Evolutionary conservation across 30 jellyfish, hydroid and myxozoan genomes (phyloP).

Genomic region (Hydractinia symbiolongicarpus): DNA sequence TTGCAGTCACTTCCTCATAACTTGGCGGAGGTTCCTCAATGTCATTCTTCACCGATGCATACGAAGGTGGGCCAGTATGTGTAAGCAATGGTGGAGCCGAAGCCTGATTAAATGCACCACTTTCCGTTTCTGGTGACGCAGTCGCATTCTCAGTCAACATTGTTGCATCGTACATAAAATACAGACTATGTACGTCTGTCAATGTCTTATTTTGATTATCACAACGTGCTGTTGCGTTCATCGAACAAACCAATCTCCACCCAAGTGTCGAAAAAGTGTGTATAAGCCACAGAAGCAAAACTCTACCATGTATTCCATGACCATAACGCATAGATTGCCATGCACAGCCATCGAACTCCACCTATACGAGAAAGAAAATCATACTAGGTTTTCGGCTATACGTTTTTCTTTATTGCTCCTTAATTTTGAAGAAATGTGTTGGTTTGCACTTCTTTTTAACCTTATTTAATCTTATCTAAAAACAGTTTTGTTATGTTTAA

Average conservation of each 20-base stretch:
- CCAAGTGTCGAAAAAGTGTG: not conserved
- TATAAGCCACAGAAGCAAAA: not conserved
- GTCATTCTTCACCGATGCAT: not conserved
- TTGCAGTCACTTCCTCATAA: slow-evolving; percentile 1
- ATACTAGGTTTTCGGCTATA: too few relatives aligned
- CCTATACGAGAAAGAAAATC: not conserved
- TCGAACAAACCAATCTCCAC: slow-evolving; percentile 7
- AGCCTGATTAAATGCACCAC: not conserved
- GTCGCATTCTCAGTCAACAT: not conserved
- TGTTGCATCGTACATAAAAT: slow-evolving; percentile 2
- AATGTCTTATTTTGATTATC: not conserved
- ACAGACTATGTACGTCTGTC: not conserved
- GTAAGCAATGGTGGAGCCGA: not conserved
- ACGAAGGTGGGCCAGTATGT: not conserved
- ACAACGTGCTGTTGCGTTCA: not conserved
- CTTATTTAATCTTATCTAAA: too few relatives aligned
- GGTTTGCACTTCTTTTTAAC: too few relatives aligned
- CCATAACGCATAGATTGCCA: slow-evolving; percentile 2
- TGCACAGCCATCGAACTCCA: not conserved
- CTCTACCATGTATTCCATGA: slow-evolving; percentile 6
- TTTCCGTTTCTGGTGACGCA: not conserved
- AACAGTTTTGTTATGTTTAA: too few relatives aligned
- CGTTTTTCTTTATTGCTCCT: too few relatives aligned
- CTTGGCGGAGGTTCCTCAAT: not conserved
- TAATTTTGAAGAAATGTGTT: too few relatives aligned